Evolutionary conservation across 2,888 invertebrate species (phyloP).

Genomic region (Ametastegia equiseti): DNA sequence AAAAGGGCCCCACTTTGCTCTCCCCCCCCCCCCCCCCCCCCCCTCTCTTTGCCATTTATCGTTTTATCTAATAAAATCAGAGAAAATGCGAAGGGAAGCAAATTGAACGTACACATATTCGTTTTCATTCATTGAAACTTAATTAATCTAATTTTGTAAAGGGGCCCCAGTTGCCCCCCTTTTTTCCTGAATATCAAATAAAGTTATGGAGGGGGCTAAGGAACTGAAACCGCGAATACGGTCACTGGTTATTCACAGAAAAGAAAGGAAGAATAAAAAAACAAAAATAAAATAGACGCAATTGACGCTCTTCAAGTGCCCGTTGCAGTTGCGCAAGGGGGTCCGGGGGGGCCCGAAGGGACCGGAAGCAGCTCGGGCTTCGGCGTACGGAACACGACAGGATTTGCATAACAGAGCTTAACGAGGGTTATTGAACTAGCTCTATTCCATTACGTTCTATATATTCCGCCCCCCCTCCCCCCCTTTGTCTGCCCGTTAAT

Average conservation of each 20-base stretch:
- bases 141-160: no score
- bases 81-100: no score
- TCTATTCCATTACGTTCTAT: slow-evolving; percentile 24
- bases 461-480: neutral
- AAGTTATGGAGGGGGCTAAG: no score
- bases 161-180: no score
- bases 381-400: slow-evolving; percentile 51
- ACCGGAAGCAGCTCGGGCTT: slow-evolving; percentile 26
- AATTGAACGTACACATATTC: no score
- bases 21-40: no score
- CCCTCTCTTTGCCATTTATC: no score
- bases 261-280: neutral
- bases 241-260: neutral
- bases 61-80: no score
- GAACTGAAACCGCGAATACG: neutral
- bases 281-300: neutral
- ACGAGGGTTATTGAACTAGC: slow-evolving; percentile 56
- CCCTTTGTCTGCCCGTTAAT: neutral
- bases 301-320: neutral
- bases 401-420: slow-evolving; percentile 63
- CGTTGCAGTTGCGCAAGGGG: slow-evolving; percentile 1
- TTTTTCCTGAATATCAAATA: no score
- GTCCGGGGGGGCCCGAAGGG: neutral
- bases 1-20: no score
- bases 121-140: no score